Percentiles rank a stretch among this genome's conserved stretches.
Evolutionary conservation across 1,140 invertebrate species (phyloP).

Genomic region (Venustaconcha ellipsiformis): DNA sequence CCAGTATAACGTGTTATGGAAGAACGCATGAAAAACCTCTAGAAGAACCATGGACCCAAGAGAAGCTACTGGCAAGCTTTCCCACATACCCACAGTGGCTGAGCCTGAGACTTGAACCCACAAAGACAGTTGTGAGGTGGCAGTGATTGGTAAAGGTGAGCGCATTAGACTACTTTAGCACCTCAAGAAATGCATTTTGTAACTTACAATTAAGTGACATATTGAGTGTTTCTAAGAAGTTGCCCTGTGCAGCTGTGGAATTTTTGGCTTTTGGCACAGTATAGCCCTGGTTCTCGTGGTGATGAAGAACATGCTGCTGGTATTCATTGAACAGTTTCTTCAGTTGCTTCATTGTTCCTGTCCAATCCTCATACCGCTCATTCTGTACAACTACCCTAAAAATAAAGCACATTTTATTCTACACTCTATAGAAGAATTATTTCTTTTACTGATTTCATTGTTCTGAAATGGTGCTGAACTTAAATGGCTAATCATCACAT

Average conservation of each 20-base stretch:
- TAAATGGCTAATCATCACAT: no score
- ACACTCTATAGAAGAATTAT: background rate
- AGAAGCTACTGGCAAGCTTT: no score
- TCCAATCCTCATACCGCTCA: slow-evolving; percentile 98
- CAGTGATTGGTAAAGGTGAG: no score
- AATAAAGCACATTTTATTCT: slow-evolving; percentile 23
- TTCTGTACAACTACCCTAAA: slow-evolving; percentile 95
- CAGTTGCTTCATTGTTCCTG: slow-evolving; percentile 85
- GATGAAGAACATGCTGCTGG: slow-evolving; percentile 86
- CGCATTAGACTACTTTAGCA: no score
- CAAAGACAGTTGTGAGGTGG: no score
- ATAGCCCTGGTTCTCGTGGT: slow-evolving; percentile 79
- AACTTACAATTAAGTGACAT: slow-evolving; percentile 94
- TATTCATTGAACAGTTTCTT: slow-evolving; percentile 93
- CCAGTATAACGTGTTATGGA: no score
- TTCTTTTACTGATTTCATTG: background rate
- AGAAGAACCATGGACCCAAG: no score
- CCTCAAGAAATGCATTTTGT: background rate
- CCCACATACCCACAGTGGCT: no score
- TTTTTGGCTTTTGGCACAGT: slow-evolving; percentile 87
- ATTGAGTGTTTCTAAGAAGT: slow-evolving; percentile 98
- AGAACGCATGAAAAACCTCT: no score
- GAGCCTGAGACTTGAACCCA: no score
- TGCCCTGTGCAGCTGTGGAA: slow-evolving; percentile 94
- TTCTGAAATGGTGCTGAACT: background rate